Evolutionary conservation across 1,140 invertebrate genomes (phyloP).

Genomic region (Cecropterus lyciades): DNA sequence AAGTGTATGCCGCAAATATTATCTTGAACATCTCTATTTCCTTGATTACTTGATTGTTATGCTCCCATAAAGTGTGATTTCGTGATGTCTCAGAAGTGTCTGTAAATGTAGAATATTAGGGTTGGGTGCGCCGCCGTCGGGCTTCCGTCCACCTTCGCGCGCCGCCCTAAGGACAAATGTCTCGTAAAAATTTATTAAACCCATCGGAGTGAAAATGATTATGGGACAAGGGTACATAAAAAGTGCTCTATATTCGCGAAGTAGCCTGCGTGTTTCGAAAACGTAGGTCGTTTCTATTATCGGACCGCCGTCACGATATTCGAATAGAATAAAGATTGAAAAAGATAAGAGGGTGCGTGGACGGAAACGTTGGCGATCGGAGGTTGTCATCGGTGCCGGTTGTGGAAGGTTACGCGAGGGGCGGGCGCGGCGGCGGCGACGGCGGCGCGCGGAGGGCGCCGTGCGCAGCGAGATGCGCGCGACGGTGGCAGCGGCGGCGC

Average conservation of each 20-base stretch:
- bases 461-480: constrained; percentile 62
- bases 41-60: background rate
- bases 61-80: background rate
- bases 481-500: constrained; percentile 66
- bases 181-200: constrained; percentile 49
- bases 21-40: background rate
- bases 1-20: background rate
- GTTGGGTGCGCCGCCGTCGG: constrained; percentile 46
- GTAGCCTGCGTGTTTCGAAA: background rate
- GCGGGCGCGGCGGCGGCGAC: constrained; percentile 45
- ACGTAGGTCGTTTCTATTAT: background rate
- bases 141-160: constrained; percentile 43
- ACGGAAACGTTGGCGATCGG: constrained; percentile 54
- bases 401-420: constrained; percentile 72
- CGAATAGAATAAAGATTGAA: constrained; percentile 37
- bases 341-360: constrained; percentile 41
- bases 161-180: constrained; percentile 36
- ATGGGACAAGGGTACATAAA: constrained; percentile 3
- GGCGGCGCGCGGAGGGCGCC: constrained; percentile 48
- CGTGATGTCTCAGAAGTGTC: background rate
- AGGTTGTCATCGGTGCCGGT: constrained; percentile 66
- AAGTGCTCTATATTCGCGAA: background rate
- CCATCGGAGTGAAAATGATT: constrained; percentile 35
- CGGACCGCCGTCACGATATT: constrained; percentile 21
- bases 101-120: constrained; percentile 35